Evolutionary conservation across 2,888 invertebrate species (phyloP).

Genomic region (Dynastes maya): DNA sequence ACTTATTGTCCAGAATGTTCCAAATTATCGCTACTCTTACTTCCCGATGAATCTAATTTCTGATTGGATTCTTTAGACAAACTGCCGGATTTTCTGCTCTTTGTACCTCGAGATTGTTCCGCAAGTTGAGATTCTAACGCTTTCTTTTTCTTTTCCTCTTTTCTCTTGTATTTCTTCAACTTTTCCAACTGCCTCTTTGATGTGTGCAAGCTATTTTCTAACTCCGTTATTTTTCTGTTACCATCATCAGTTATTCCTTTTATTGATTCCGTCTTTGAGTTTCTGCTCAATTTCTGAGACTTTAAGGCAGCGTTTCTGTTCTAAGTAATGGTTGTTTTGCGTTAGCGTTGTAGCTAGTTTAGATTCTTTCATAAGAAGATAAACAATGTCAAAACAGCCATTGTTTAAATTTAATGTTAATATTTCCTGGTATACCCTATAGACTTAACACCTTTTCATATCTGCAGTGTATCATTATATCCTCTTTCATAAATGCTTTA

Average conservation of each 20-base stretch:
- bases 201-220: constrained; percentile 81
- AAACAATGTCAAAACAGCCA: too few relatives aligned
- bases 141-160: constrained; percentile 76
- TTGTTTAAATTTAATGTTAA: too few relatives aligned
- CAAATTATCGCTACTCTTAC: constrained; percentile 31
- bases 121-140: constrained; percentile 45
- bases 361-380: constrained; percentile 64
- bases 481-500: too few relatives aligned
- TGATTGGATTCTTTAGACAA: constrained; percentile 39
- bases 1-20: constrained; percentile 60
- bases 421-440: too few relatives aligned
- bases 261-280: constrained; percentile 68
- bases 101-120: constrained; percentile 25
- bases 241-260: constrained; percentile 75
- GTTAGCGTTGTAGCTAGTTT: constrained; percentile 73
- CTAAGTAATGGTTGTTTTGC: constrained; percentile 63
- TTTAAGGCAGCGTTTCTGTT: constrained; percentile 67
- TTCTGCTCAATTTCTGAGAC: constrained; percentile 69
- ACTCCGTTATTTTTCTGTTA: constrained; percentile 78
- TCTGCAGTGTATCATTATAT: too few relatives aligned
- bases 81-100: constrained; percentile 28
- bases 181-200: constrained; percentile 85
- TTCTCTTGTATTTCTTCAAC: constrained; percentile 80
- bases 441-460: too few relatives aligned
- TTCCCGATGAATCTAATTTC: constrained; percentile 18